Base-by-base conservation (phyloP, 2,888 invertebrate species). In the Callosobruchus maculatus region DNA sequence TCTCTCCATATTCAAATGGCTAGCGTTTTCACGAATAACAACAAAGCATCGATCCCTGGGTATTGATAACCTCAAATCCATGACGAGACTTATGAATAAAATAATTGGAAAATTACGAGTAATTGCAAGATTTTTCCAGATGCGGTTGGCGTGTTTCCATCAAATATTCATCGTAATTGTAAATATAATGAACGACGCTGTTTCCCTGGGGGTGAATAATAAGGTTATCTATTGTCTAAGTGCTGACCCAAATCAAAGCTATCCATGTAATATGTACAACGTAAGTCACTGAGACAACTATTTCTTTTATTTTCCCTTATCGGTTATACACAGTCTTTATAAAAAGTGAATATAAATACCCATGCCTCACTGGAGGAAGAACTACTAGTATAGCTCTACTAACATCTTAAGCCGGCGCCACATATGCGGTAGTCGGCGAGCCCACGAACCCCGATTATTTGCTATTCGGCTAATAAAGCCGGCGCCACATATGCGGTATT, bases 81-180 rank as follows among this genome's bases (percentile, higher is more conserved):
- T 20, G 71, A 71, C 70, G 31, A 75, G 71, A 70, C 20, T 74
- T 74, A 76, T 77, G 72, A 76, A 77, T 75, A 75, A 77, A 75
- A 75, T 78, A 77, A 78, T 76, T 78, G 75, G 76, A 75, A 77
- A 77, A 77, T 78, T 76, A 74, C 75, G 74, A 74, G 75, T 77
- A 76, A 77, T 76, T 76, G 74, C 77, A 76, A 76, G 75, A 77
- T 78, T 78, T 74, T 76, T 74, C 75, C 73, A 73, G 74, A 74
- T 73, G 74, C 74, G 75, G 71, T 77, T 74, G 68, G 73, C 49
- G 49, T 49, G 49, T 49, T 73, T 74, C 26, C 76, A 76, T 76
- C 72, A 74, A 76, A 74, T 74, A 75, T 76, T 74, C 70, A 76
- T 67, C 26, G 74, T 73, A 76, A 74, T 74, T 75, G 49, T 49